A percentile compares a stretch with the other conserved stretches of the same genome.
phyloP scores from a whole-genome alignment of 2,797 vertebrate species.

The Crossoptilon crossoptilon region DNA sequence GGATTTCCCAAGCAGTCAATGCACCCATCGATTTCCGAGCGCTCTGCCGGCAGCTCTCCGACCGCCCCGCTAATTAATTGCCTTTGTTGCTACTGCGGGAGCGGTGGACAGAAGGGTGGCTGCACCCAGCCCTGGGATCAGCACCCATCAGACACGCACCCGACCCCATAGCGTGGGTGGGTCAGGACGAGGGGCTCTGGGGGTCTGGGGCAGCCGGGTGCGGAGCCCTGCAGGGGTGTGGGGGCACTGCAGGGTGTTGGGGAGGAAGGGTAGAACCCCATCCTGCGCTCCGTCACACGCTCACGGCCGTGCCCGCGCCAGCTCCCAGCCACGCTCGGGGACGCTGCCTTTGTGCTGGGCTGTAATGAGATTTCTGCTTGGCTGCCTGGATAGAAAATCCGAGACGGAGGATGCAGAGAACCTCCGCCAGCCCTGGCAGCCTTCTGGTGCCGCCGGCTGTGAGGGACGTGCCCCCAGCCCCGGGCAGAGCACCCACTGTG shows the following conservation, averaged over 20 bases:
- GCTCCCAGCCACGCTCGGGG: neutral
- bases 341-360: conserved; percentile 7
- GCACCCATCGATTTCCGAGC: neutral
- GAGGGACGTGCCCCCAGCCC: fast-evolving
- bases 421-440: neutral
- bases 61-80: conserved; percentile 57
- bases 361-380: conserved; percentile 79
- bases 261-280: neutral
- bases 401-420: neutral
- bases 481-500: fast-evolving
- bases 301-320: fast-evolving
- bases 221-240: no score
- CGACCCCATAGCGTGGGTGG: no score
- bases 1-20: conserved; percentile 17
- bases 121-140: neutral
- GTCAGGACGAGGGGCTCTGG: no score
- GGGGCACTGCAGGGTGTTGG: neutral
- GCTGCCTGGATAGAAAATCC: conserved; percentile 64
- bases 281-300: neutral
- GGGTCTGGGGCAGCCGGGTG: neutral
- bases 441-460: neutral
- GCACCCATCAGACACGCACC: fast-evolving
- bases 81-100: neutral
- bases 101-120: fast-evolving
- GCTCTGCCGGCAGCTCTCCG: conserved; percentile 33